A percentile compares a stretch with the other conserved stretches of the same genome.
Evolutionary conservation across 2,888 invertebrate species (phyloP).

Genomic region (Molanna angustata): DNA sequence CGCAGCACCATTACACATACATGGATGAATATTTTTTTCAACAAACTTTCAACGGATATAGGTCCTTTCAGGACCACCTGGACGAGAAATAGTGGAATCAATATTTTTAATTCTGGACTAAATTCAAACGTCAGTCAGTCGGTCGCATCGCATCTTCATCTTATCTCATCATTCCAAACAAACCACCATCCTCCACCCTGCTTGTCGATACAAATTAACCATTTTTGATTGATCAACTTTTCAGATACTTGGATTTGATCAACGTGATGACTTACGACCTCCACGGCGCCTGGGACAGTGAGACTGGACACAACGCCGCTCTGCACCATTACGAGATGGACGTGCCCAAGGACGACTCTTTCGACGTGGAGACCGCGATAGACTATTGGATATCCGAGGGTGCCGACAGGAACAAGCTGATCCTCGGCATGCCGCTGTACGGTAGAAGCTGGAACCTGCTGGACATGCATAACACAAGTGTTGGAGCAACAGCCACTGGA

Average conservation of each 20-base stretch:
- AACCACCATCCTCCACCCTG: neutral
- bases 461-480: conserved; percentile 35
- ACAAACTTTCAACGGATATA: no score
- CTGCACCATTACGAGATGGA: conserved; percentile 35
- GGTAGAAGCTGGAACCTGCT: conserved; percentile 44
- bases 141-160: no score
- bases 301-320: conserved; percentile 49
- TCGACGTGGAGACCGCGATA: conserved; percentile 37
- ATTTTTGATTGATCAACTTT: conserved; percentile 4
- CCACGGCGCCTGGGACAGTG: conserved; percentile 52
- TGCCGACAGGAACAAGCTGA: conserved; percentile 40
- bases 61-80: no score
- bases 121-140: no score
- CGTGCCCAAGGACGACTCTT: conserved; percentile 11
- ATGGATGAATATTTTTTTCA: no score
- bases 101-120: no score
- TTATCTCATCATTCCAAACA: neutral
- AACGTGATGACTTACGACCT: conserved; percentile 59
- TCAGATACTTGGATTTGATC: conserved; percentile 49
- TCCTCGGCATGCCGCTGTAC: conserved; percentile 45
- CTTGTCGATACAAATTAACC: no score
- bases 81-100: no score
- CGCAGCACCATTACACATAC: no score
- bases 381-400: conserved; percentile 42
- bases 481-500: conserved; percentile 47